Base-by-base conservation (phyloP, 1,140 invertebrate species). In the Phymorhynchus buccinoides region DNA sequence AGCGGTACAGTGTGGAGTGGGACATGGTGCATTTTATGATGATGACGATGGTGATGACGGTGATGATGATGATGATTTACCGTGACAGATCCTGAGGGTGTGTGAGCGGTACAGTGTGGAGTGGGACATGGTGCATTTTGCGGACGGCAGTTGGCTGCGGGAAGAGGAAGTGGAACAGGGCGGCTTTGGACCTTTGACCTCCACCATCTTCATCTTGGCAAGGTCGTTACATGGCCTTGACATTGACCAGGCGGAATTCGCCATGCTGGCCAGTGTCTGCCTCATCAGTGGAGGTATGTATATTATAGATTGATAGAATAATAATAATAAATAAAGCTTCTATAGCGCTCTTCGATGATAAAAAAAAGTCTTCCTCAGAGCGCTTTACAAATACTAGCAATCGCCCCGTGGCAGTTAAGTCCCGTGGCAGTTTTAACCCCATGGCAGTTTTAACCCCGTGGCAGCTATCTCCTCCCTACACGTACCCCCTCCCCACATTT, bases 131-230 rank as follows among this genome's bases (percentile, higher is more conserved):
- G 90, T 93, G 88, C 87, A 89, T 73, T 93, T 93, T 80, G 86
- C 89, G 37, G 91, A 88, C 48, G 91, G 90, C 39, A 37, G 91
- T 71, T 88, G 86, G 32, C 86, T 92, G 37, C 88, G 88, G 16
- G 85, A 89, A 3, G 87, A 91, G 52, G 87, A 92, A 82, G 85
- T 93, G 82, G 88, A 92, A 84, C 87, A 88, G n/a, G 92, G 91
- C 35, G 92, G 92, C 14, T 92, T 93, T 68, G 92, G 92, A 27
- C 86, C 90, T 3, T 87, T 92, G 14, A 90, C 92, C 3, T 88
- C 91, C 32, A 91, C 91, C 80, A 92, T 93, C 84, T 93, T 93
- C 87, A 88, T 84, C 85, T 92, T 93, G 88, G 91, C 92, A n/a
- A 85, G 88, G 27, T 91, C 91, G 39, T 84, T 93, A 14, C 90